Conservation (phyloP, 2,888 invertebrate species). For the Pomacea canaliculata region DNA sequence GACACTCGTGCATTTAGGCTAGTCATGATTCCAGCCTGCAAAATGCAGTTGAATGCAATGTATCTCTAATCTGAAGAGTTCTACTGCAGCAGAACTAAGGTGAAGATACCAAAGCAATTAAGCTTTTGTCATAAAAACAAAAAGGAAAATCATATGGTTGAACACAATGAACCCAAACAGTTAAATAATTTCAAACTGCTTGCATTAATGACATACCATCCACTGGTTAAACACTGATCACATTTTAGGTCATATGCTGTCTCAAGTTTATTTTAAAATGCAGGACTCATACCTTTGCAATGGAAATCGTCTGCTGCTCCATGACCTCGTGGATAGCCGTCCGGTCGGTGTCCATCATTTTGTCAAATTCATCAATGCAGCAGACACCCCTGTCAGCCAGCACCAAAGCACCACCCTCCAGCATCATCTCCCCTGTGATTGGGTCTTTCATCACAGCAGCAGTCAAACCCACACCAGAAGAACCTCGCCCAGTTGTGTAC, state of each 20-base stretch:
- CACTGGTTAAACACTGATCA: too few species aligned
- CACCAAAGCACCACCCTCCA: conserved; percentile 91
- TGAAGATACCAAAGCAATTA: too few species aligned
- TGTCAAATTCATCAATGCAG: conserved; percentile 99
- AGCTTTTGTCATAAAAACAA: too few species aligned
- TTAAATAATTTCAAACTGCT: too few species aligned
- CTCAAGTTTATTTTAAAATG: too few species aligned
- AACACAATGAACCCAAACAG: too few species aligned
- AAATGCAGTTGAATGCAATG: conserved; percentile 24
- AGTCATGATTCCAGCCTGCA: conserved; percentile 96
- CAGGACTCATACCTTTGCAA: conserved; percentile 83
- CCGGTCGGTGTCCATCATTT: conserved; percentile 90
- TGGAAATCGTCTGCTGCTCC: conserved; percentile 99
- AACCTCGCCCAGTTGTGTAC: conserved; percentile 96
- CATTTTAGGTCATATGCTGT: too few species aligned
- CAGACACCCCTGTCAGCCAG: conserved; percentile 97
- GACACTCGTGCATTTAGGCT: conserved; percentile 97
- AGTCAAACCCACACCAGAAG: conserved; percentile 98
- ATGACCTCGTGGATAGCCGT: conserved; percentile 71
- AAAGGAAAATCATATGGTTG: too few species aligned
- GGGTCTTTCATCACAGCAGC: conserved; percentile 99
- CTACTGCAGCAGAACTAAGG: too few species aligned
- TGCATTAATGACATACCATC: too few species aligned
- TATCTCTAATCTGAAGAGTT: too few species aligned
- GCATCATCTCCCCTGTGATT: conserved; percentile 95